phyloP scores from a whole-genome alignment of 2,888 invertebrate species.

The Machimus rusticus region DNA sequence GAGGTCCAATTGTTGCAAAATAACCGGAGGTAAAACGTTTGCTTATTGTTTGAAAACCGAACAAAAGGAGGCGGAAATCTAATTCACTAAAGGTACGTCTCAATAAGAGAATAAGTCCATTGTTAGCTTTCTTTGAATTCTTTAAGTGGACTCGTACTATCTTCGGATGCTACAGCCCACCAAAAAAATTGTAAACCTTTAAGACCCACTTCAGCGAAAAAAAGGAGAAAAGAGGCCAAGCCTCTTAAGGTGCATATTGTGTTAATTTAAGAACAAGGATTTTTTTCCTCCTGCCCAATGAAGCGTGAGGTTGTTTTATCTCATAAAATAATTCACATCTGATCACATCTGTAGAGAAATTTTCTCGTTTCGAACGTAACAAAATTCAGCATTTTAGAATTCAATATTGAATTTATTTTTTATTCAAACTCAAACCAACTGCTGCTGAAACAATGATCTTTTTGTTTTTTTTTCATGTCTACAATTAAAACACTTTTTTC shows the following conservation, averaged over 20 bases:
- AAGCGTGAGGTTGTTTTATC: not conserved
- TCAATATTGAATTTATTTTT: too few relatives aligned
- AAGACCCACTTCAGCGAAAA: not conserved
- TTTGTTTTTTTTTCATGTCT: too few relatives aligned
- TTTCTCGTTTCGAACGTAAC: too few relatives aligned
- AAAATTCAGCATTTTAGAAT: too few relatives aligned
- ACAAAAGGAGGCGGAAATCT: conserved; percentile 28
- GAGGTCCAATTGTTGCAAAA: conserved; percentile 1
- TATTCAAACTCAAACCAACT: too few relatives aligned
- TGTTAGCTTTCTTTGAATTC: not conserved
- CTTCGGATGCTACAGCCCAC: not conserved
- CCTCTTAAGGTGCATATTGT: not conserved
- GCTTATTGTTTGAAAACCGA: not conserved
- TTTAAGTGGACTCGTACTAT: not conserved
- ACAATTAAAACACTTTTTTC: too few relatives aligned
- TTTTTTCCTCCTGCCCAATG: not conserved
- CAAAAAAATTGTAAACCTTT: not conserved
- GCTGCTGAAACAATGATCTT: too few relatives aligned
- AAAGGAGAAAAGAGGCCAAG: not conserved
- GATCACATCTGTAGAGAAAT: too few relatives aligned
- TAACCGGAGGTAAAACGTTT: conserved; percentile 3
- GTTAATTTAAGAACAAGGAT: not conserved
- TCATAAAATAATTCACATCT: not conserved
- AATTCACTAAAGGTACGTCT: conserved; percentile 13
- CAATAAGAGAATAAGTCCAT: not conserved